A percentile compares a stretch with the other conserved stretches of the same genome.
Evolutionary conservation across 2,888 invertebrate species (phyloP).

Genomic region (Cryptocephalus moraei): DNA sequence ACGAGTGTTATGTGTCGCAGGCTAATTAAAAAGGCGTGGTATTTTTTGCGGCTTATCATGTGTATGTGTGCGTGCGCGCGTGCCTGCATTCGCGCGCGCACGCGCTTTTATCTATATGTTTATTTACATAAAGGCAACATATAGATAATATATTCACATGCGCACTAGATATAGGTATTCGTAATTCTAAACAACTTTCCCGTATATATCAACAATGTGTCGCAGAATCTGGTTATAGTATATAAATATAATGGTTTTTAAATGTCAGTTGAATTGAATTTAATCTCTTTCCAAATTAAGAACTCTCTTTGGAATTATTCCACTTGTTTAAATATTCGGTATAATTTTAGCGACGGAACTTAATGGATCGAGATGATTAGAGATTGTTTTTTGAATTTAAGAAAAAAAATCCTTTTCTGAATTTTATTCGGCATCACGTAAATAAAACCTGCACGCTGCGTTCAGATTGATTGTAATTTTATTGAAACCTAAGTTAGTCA

Average conservation of each 20-base stretch:
- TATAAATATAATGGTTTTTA: slow-evolving; percentile 25
- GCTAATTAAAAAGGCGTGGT: slow-evolving; percentile 35
- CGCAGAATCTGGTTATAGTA: slow-evolving; percentile 22
- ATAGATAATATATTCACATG: background rate
- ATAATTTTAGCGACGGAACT: too few relatives aligned
- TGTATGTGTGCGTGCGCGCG: too few relatives aligned
- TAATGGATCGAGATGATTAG: too few relatives aligned
- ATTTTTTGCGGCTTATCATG: slow-evolving; percentile 17
- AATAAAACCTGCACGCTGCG: too few relatives aligned
- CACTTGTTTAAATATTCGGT: slow-evolving; percentile 6
- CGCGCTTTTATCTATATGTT: too few relatives aligned
- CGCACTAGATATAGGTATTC: slow-evolving; percentile 20
- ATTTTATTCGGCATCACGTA: too few relatives aligned
- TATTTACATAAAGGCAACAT: too few relatives aligned
- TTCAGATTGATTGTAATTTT: too few relatives aligned
- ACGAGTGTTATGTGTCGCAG: slow-evolving; percentile 14
- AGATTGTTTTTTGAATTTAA: too few relatives aligned
- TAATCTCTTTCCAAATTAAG: slow-evolving; percentile 25
- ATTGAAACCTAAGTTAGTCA: too few relatives aligned
- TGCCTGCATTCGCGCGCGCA: too few relatives aligned
- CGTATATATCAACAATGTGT: slow-evolving; percentile 30
- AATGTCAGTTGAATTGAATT: slow-evolving; percentile 30
- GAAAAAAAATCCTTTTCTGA: too few relatives aligned
- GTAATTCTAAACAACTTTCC: slow-evolving; percentile 34
- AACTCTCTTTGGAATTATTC: slow-evolving; percentile 8